Evolutionary conservation across 2,888 invertebrate species (phyloP).

Genomic region (Alloplasta piceator): DNA sequence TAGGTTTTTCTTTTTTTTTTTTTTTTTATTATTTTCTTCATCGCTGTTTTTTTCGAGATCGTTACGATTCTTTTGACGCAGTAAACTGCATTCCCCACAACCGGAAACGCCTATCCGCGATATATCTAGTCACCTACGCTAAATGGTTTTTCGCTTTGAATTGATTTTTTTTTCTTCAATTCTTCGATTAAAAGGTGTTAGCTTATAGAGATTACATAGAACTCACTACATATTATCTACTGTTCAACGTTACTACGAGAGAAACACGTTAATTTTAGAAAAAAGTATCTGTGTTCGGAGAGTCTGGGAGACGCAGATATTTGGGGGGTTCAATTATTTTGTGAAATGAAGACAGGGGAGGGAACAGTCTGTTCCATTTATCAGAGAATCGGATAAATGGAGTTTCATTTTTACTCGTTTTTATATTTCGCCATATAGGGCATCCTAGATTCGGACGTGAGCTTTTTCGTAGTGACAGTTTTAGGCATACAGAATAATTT

Average conservation of each 20-base stretch:
- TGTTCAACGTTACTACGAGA: slow-evolving; percentile 79
- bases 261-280: slow-evolving; percentile 78
- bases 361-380: no score
- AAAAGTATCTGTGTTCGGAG: slow-evolving; percentile 52
- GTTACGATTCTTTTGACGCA: background rate
- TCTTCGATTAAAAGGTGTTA: slow-evolving; percentile 78
- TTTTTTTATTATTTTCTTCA: background rate
- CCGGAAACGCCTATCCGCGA: slow-evolving; percentile 74
- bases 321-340: slow-evolving; percentile 9
- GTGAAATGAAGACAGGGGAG: slow-evolving; percentile 45
- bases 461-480: slow-evolving; percentile 65
- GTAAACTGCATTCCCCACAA: slow-evolving; percentile 54
- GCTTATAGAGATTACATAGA: slow-evolving; percentile 79
- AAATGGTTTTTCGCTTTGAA: slow-evolving; percentile 68
- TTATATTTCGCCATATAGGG: slow-evolving; percentile 74
- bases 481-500: slow-evolving; percentile 44
- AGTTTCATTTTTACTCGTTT: slow-evolving; percentile 48
- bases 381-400: background rate
- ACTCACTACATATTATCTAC: slow-evolving; percentile 80
- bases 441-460: slow-evolving; percentile 80
- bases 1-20: slow-evolving; percentile 49
- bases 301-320: slow-evolving; percentile 45
- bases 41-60: background rate
- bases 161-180: slow-evolving; percentile 41
- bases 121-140: slow-evolving; percentile 78